Evolutionary conservation across 2,888 invertebrate genomes (phyloP), one percentile per base, ranked within the genome.

Genomic region (Helleia helle): DNA sequence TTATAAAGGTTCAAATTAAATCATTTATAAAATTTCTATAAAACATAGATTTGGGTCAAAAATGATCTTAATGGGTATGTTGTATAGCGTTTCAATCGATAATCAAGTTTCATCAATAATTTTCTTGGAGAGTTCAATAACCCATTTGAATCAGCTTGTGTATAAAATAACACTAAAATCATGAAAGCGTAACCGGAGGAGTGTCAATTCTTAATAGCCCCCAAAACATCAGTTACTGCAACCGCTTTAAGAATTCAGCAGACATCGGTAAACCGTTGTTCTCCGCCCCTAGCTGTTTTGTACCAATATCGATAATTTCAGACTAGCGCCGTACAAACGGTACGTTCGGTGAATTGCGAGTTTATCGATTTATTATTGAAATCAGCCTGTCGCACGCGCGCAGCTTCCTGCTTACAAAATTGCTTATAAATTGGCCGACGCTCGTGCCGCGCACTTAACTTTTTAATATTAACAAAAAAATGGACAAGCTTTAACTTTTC

Each of bases 351-450:
- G 66, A 69, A 64, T 71, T 71, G 71, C 66, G 68, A 62, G 46
- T 55, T 59, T 69, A 70, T 73, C 79, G 75, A 81, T 83, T 81
- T 83, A 79, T 80, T 81, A 81, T 80, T 79, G 69, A 80, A 81
- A 79, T 76, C 71, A 72, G 68, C 59, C 67, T 63, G 70, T 67
- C 72, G 69, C 74, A 66, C 68, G 65, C 62, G 70, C 62, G 52
- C 46, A 56, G 65, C 72, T 76, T 72, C 71, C 75, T 73, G 79
- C 63, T 69, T 60, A 46, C 59, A 55, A 80, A 81, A 81, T 81
- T 80, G 71, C 66, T 67, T 70, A 71, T 67, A 65, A 83, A 81
- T 83, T 80, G 80, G 71, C 68, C 55, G 68, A 54, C 76, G 70
- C 80, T 74, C 76, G 77, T 73, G 75, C 74, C 70, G 56, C 51